These are phyloP conservation scores for Drosophila leonis DNA, from an alignment of 2,888 invertebrate species.

Conservation along the genomic window DNA sequence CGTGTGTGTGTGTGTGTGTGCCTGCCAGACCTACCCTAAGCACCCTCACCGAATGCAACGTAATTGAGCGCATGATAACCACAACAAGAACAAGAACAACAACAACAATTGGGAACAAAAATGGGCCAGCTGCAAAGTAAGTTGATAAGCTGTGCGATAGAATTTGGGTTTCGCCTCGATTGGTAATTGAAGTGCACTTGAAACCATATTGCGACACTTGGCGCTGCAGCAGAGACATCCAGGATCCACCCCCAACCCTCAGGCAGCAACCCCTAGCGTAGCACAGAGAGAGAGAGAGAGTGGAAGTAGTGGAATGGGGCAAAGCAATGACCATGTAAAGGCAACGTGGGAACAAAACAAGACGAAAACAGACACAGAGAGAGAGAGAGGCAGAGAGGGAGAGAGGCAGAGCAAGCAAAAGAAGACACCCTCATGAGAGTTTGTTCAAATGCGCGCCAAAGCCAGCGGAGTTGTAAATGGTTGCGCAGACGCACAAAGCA, in stretches of 20 bases:
- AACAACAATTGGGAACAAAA: constrained; percentile 7
- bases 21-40: constrained; percentile 52
- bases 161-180: constrained; percentile 18
- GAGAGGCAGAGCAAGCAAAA: neutral
- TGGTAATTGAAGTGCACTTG: constrained; percentile 80
- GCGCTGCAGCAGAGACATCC: constrained; percentile 27
- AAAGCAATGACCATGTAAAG: constrained; percentile 1
- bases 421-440: constrained; percentile 58
- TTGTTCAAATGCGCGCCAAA: constrained; percentile 73
- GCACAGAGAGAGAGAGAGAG: neutral
- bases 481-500: constrained; percentile 48
- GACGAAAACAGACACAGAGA: constrained; percentile 3
- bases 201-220: constrained; percentile 81
- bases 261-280: constrained; percentile 12
- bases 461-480: constrained; percentile 43
- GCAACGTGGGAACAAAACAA: constrained; percentile 26
- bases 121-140: constrained; percentile 47
- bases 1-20: constrained; percentile 1
- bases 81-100: constrained; percentile 31
- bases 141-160: constrained; percentile 20
- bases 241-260: constrained; percentile 38
- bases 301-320: constrained; percentile 1
- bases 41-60: constrained; percentile 31
- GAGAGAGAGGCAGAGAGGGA: constrained; percentile 2
- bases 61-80: constrained; percentile 70